phyloP scores from a whole-genome alignment of 2,888 invertebrate species.

The Tachina fera region DNA sequence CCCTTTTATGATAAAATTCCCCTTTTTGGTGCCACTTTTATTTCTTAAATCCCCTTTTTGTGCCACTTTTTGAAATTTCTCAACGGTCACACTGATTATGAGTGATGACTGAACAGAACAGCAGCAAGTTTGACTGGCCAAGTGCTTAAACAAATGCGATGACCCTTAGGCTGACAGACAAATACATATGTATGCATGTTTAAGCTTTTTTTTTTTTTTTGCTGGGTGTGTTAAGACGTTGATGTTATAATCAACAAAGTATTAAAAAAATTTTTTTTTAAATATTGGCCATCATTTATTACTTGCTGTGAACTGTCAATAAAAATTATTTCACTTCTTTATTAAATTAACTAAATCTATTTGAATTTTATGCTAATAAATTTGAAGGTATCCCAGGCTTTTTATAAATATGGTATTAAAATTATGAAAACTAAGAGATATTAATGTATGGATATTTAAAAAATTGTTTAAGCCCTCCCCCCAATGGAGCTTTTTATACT shows the following conservation, averaged over 20 bases:
- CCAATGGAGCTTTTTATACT: slow-evolving; percentile 28
- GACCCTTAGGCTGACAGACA: background rate
- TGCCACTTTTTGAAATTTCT: too few species aligned
- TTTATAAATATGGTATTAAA: slow-evolving; percentile 1
- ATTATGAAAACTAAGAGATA: background rate
- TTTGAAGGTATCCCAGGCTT: background rate
- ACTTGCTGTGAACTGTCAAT: slow-evolving; percentile 66
- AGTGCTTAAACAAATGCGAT: background rate
- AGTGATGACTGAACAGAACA: slow-evolving; percentile 16
- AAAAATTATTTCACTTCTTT: slow-evolving; percentile 51
- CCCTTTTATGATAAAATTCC: too few species aligned
- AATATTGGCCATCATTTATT: slow-evolving; percentile 49
- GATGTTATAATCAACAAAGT: slow-evolving; percentile 15
- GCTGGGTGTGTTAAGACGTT: background rate
- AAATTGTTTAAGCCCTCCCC: background rate
- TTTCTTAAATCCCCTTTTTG: too few species aligned
- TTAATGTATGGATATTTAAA: background rate
- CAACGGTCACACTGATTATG: too few species aligned
- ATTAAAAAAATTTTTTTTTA: background rate
- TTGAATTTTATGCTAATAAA: background rate
- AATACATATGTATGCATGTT: too few species aligned
- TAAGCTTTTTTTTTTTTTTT: background rate
- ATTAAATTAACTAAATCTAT: slow-evolving; percentile 14
- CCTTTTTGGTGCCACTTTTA: too few species aligned
- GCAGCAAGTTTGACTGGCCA: background rate